Base-by-base conservation (phyloP, 2,113 vertebrate genomes). In the Ammodramus savannarum region DNA sequence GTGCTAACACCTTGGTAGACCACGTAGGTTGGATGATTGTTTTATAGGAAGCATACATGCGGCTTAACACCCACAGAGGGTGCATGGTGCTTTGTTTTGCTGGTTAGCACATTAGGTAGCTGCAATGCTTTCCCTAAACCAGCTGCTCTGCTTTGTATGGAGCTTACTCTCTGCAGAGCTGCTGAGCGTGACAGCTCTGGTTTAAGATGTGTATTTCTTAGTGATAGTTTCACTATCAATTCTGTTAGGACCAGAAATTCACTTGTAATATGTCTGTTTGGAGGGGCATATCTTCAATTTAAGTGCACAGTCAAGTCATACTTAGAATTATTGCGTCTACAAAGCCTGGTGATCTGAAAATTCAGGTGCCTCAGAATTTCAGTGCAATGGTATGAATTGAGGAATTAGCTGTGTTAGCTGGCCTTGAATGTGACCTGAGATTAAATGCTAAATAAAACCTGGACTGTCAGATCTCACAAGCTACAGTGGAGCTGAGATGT, bases 111-210 rank as follows among this genome's bases (percentile, higher is more conserved):
- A 9, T 85, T 25, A 68, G 58, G 9, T 13, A 61, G 38, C 31
- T 71, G 38, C 44, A 52, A 2, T 43, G 44, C 27, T 85, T 91
- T 67, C 76, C n/a, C 21, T 48, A 48, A 54, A 43, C 72, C 69
- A 68, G 32, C 13, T 34, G 23, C 39, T 78, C 19, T 76, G 58
- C 55, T 71, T 71, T 78, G 32, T 48, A 1, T 32, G 22, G 57
- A 61, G 32, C 21, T 89, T 62, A 27, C 6, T 68, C 13, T 36
- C 34, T 82, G 41, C 22, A 26, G 31, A 63, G 36, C 68, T 83
- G n/a, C 63, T 79, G 54, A 63, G 69, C 59, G 36, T 1, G 2
- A 22, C 19, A 68, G 19, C 0, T 0, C 46, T 81, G 17, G 12
- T 83, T 43, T 76, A 67, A 85, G 54, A 16, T 39, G n/a, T 2